Percentiles rank a stretch among this genome's conserved stretches.
phyloP scores from a whole-genome alignment of 2,888 invertebrate species.

The Steromphala cineraria region DNA sequence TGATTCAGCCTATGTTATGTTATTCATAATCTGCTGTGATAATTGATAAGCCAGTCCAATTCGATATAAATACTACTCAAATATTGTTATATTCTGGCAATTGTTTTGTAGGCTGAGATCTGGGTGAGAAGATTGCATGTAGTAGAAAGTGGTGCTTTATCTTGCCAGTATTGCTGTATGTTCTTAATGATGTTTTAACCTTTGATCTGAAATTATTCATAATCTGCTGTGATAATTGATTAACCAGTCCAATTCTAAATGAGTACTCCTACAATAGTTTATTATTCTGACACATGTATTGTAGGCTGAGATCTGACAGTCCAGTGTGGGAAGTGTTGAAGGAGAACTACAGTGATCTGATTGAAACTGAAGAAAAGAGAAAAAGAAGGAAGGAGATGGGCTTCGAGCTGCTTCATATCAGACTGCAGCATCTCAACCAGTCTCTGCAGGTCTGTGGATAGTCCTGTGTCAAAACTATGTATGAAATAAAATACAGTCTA shows the following conservation, averaged over 20 bases:
- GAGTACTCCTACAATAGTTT: too few relatives aligned
- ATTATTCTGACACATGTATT: neutral
- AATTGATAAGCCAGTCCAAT: too few relatives aligned
- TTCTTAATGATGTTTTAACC: too few relatives aligned
- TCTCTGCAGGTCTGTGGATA: neutral
- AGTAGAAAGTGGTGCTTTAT: too few relatives aligned
- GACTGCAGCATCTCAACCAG: constrained; percentile 16
- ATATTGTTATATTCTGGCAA: neutral
- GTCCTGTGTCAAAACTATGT: neutral
- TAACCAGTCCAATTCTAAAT: too few relatives aligned
- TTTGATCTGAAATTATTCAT: too few relatives aligned
- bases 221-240: too few relatives aligned
- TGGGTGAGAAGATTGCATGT: constrained; percentile 18
- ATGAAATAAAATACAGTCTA: too few relatives aligned
- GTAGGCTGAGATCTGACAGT: neutral
- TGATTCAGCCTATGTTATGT: too few relatives aligned
- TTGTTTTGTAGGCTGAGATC: neutral
- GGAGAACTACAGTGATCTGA: neutral
- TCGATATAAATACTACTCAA: too few relatives aligned
- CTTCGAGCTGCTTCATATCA: neutral
- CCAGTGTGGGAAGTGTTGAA: neutral
- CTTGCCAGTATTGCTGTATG: too few relatives aligned
- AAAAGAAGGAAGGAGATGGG: neutral
- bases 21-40: too few relatives aligned
- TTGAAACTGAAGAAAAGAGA: neutral